Conservation (phyloP, 2,888 invertebrate genomes). For the Xylocampa areola region DNA sequence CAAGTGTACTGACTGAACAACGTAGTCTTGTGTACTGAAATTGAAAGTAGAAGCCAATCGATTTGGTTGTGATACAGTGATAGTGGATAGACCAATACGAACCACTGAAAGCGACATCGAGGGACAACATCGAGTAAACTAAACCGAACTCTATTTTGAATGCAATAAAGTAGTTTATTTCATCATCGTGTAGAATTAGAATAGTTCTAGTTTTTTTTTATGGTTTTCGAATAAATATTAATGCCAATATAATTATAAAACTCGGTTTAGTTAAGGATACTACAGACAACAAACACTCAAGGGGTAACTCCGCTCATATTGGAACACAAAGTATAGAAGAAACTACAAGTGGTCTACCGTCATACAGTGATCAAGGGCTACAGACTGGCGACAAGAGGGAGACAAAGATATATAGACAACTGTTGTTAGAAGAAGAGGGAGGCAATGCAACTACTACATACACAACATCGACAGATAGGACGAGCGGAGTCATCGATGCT, state of each 20-base stretch:
- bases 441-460: constrained; percentile 89
- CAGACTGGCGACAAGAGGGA: constrained; percentile 84
- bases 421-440: constrained; percentile 83
- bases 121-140: constrained; percentile 86
- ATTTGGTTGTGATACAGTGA: constrained; percentile 81
- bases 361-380: constrained; percentile 83
- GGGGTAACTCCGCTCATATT: constrained; percentile 84
- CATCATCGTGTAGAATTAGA: neutral
- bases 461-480: constrained; percentile 87
- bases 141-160: constrained; percentile 73
- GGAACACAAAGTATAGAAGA: constrained; percentile 85
- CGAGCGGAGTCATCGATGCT: constrained; percentile 83
- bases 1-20: constrained; percentile 72
- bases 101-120: constrained; percentile 89
- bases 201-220: neutral
- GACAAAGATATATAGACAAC: constrained; percentile 82
- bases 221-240: neutral
- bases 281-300: constrained; percentile 83
- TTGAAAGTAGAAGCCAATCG: constrained; percentile 76
- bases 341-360: constrained; percentile 87
- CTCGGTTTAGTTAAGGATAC: constrained; percentile 81
- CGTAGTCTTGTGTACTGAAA: constrained; percentile 76
- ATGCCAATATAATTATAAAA: constrained; percentile 28
- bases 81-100: constrained; percentile 85
- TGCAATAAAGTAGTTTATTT: neutral